Evolutionary conservation across 2,888 invertebrate genomes (phyloP).

Genomic region (Callyntrura sp.): DNA sequence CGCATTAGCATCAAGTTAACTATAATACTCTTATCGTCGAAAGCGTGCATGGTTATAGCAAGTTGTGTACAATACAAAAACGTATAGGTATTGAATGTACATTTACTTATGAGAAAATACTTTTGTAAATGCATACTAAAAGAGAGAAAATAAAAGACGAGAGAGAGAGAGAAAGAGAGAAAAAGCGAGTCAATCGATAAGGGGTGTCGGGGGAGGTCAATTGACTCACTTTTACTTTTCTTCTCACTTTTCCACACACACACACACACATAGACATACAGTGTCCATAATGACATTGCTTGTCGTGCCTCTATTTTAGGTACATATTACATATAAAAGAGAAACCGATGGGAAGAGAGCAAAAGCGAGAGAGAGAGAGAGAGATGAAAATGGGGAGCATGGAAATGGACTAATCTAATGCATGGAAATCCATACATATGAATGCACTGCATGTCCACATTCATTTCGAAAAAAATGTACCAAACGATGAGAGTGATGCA

Average conservation of each 20-base stretch:
- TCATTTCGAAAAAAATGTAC: slow-evolving; percentile 57
- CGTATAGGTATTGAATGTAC: slow-evolving; percentile 10
- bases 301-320: slow-evolving; percentile 20
- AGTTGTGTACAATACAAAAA: background rate
- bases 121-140: slow-evolving; percentile 70
- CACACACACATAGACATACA: too few relatives aligned
- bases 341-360: slow-evolving; percentile 15
- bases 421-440: slow-evolving; percentile 77
- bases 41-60: too few relatives aligned
- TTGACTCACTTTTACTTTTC: slow-evolving; percentile 83
- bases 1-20: slow-evolving; percentile 70
- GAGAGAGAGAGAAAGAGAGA: slow-evolving; percentile 42
- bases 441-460: slow-evolving; percentile 76
- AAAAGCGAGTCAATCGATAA: slow-evolving; percentile 82
- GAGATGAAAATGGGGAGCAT: slow-evolving; percentile 74
- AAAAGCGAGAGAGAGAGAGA: slow-evolving; percentile 20
- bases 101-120: slow-evolving; percentile 63
- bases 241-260: slow-evolving; percentile 56
- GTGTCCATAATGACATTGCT: slow-evolving; percentile 57
- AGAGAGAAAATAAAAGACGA: slow-evolving; percentile 63
- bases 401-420: slow-evolving; percentile 76
- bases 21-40: slow-evolving; percentile 54
- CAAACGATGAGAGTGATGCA: slow-evolving; percentile 68
- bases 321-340: slow-evolving; percentile 24
- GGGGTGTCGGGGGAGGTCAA: slow-evolving; percentile 84